Evolutionary conservation across 2,888 invertebrate genomes (phyloP), one percentile per base, ranked within the genome.

Genomic region (Calliphora vomitoria): DNA sequence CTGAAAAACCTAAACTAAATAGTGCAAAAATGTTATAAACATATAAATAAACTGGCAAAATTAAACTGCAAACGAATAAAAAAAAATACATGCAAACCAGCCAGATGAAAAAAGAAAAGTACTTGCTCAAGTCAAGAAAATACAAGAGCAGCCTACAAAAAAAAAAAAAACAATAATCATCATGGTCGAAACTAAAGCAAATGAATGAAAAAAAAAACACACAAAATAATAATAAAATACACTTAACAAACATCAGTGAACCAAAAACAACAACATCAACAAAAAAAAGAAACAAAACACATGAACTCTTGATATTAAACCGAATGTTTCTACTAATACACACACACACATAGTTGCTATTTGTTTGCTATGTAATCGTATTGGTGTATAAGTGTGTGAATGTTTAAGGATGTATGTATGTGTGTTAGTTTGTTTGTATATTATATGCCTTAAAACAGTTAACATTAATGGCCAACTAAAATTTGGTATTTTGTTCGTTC

Each of bases 191-290:
- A 25, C 25, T 25, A 25, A 25, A 25, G 25, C 25, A 69, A 79
- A 18, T 50, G 4, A 47, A 79, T 13, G n/a, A 44, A 44, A 58
- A 8, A 58, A 72, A 44, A 10, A 8, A 31, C 38, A 47, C 11
- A 64, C 31, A 38, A 78, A 69, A 75, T 47, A 82, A 82, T 53
- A 82, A 82, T 55, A 82, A 60, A 75, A 68, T 74, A 66, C 41
- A 66, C 72, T 81, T 74, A 66, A 58, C 81, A 74, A 81, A 41
- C 55, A 68, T n/a, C 31, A 58, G 55, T 68, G 55, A 47, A 69
- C 20, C 20, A 35, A 58, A 58, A 68, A 47, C 0, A 64, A 31
- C 20, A 72, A 41, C 58, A 44, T 20, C 53, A 15, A 66, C 31
- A 68, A 35, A 5, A 38, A n/a, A 18, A 71, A 25, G 13, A 47